Base-by-base conservation (phyloP, 2,797 vertebrate species). In the Oreochromis grahami region DNA sequence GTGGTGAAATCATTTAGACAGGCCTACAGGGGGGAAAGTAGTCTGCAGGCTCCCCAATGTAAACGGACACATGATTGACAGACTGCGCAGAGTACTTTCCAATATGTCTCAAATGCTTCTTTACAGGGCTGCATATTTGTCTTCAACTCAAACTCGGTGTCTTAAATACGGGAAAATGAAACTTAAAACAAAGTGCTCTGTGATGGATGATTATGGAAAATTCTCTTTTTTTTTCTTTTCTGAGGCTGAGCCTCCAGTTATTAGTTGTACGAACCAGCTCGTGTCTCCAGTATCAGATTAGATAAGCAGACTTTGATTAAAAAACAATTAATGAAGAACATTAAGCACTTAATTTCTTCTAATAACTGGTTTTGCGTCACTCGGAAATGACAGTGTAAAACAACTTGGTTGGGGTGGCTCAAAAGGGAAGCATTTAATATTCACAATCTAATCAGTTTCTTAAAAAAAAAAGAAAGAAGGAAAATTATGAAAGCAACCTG, bases 31-130 rank as follows among this genome's bases (percentile, higher is more conserved):
- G 72, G 77, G 50, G 52, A 50, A 86, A 81, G 65, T 45, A 58
- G 55, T 76, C 76, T 15, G 43, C 80, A 58, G 60, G 36, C 72
- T 68, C 83, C 85, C 6, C 77, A 74, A 87, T 87, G 36, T 41
- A 78, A 87, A 78, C 79, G 53, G 78, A 82, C 78, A 78, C 21
- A 76, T 89, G 81, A 86, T 74, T 88, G 88, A 84, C 81, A 14
- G 85, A 68, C 52, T 50, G 19, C 56, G 36, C 41, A 76, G 17
- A 65, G 15, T 48, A 7, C 10, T 21, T 43, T 84, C 74, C 80
- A 80, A 84, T 77, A 43, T 45, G 51, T 41, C 51, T 90, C 34
- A 56, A 52, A 58, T 76, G 68, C 82, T 77, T 81, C 32, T 38
- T 63, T 74, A 12, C 70, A 50, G 17, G 43, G 17, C 7, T 50